These are phyloP conservation scores for Cettia cetti DNA, from an alignment of 2,113 vertebrate species.

Conservation along the genomic window DNA sequence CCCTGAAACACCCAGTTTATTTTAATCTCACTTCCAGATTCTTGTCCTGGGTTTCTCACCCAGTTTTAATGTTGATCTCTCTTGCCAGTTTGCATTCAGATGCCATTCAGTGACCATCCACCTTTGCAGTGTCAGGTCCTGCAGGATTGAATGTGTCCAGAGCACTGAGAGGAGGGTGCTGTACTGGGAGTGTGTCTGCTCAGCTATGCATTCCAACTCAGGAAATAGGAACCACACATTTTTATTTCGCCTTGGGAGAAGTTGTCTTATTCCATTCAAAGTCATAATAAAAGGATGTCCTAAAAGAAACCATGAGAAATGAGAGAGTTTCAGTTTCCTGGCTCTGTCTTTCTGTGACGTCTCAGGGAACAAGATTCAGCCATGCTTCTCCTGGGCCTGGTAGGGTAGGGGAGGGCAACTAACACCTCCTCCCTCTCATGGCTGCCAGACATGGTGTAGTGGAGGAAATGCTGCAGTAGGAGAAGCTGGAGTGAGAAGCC, in stretches of 20 bases:
- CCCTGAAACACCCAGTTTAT: neutral
- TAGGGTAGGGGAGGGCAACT: neutral
- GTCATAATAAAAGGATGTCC: neutral
- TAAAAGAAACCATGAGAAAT: neutral
- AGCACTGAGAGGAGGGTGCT: neutral
- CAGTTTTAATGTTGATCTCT: neutral
- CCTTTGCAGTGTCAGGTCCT: neutral
- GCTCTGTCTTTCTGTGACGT: neutral
- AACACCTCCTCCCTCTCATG: rapidly evolving
- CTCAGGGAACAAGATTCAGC: rapidly evolving
- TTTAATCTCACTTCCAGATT: neutral
- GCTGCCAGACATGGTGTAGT: neutral
- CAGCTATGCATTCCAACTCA: neutral
- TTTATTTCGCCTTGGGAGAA: neutral
- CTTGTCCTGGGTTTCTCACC: neutral
- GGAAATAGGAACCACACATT: neutral
- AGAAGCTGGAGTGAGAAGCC: neutral
- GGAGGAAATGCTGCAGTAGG: neutral
- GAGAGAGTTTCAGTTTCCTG: neutral
- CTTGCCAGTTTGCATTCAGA: neutral
- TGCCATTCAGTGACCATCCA: neutral
- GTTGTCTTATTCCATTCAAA: neutral
- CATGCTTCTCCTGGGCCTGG: neutral
- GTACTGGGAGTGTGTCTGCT: neutral
- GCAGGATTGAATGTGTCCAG: neutral